phyloP scores from a whole-genome alignment of 2,113 vertebrate genomes.

The Kobus ellipsiprymnus region DNA sequence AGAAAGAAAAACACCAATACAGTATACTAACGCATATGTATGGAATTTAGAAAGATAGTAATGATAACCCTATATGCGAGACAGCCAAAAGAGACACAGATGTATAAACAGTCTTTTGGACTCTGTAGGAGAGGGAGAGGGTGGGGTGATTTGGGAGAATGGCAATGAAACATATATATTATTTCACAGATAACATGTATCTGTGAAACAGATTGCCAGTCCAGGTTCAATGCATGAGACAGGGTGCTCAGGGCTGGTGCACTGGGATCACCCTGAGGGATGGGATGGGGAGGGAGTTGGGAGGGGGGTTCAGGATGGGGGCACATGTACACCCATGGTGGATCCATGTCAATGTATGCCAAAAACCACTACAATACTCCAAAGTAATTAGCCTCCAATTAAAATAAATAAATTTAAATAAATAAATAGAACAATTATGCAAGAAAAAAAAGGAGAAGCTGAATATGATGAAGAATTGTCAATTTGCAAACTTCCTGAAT shows the following conservation, averaged over 20 bases:
- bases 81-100: neutral
- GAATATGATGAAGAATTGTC: neutral
- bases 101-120: neutral
- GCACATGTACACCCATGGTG: neutral
- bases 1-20: neutral
- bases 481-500: neutral
- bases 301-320: neutral
- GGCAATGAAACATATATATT: neutral
- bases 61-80: fast-evolving
- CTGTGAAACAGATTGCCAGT: neutral
- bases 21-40: neutral
- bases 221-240: neutral
- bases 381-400: neutral
- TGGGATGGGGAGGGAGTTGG: fast-evolving
- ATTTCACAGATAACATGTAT: neutral
- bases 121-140: neutral
- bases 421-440: neutral
- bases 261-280: neutral
- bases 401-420: neutral
- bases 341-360: neutral
- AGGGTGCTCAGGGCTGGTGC: neutral
- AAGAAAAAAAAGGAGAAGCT: neutral
- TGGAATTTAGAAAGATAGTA: neutral
- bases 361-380: neutral
- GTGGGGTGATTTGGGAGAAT: neutral